Evolutionary conservation across 2,113 vertebrate species (phyloP), one percentile per base, ranked within the genome.

Genomic region (Clupea harengus): DNA sequence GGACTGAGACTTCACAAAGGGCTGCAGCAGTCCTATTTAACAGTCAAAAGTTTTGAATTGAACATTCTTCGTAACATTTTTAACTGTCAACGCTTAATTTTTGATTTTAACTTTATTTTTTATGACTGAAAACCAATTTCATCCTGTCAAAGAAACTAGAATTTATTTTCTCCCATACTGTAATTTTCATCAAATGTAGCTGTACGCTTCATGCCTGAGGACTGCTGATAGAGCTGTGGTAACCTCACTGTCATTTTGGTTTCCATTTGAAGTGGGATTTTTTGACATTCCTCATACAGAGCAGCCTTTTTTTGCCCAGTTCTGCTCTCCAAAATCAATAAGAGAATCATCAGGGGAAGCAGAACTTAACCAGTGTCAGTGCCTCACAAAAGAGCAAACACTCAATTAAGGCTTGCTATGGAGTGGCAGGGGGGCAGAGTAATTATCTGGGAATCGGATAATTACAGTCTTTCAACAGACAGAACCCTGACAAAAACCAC

Each of bases 251-350:
- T 9, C 64, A 72, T 72, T 72, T 32, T 32, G 64, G 64, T 72
- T 72, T 72, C 25, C 64, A 72, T 72, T 72, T 72, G 64, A 72
- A 72, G 64, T 72, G 64, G 64, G n/a, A 72, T 13, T 4, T 72
- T 72, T 72, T 39, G 39, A 32, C 64, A 72, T 72, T 32, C n/a
- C 64, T 32, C 64, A 32, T 13, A 1, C n/a, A 72, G 25, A 72
- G 64, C 64, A 28, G 64, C 64, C 28, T 32, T 72, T 72, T 72
- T 72, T n/a, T 39, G 39, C 64, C 28, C 64, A 11, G 28, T 25
- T 6, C 1, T 32, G 64, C 64, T 28, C 64, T 72, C 25, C 25
- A 72, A 72, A 72, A 32, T 32, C 64, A 72, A 72, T 72, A 72
- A 7, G 15, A 72, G 64, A 72, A 9, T 8, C 15, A 72, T 3